Percentiles rank a stretch among this genome's conserved stretches.
Evolutionary conservation across 2,797 vertebrate species (phyloP).

Genomic region (Squalus acanthias): DNA sequence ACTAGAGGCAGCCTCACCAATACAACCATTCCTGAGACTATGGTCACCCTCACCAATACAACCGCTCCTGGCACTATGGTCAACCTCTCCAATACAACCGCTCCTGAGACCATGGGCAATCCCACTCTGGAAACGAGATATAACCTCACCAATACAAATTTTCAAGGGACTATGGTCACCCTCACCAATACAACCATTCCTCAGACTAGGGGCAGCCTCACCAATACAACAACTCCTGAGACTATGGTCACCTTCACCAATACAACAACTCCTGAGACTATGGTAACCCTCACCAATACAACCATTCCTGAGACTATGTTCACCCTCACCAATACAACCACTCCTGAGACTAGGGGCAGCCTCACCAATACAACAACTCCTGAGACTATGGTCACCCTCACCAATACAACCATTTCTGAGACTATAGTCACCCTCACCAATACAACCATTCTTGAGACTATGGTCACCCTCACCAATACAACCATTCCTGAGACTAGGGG

Average conservation of each 20-base stretch:
- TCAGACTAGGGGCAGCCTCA: too few relatives aligned
- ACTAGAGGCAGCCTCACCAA: background rate
- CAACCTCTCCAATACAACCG: background rate
- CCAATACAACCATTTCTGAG: background rate
- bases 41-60: background rate
- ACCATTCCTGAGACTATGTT: background rate
- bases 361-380: background rate
- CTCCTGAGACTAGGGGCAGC: background rate
- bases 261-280: background rate
- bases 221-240: background rate
- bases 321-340: too few relatives aligned
- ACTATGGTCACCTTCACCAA: background rate
- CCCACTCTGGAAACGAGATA: too few relatives aligned
- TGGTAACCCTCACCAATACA: background rate
- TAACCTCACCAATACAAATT: too few relatives aligned
- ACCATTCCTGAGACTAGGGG: too few relatives aligned
- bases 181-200: background rate
- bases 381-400: accelerated
- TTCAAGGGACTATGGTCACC: too few relatives aligned
- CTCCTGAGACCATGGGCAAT: background rate
- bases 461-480: too few relatives aligned
- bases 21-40: background rate
- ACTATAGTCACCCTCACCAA: background rate
- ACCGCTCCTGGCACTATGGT: too few relatives aligned
- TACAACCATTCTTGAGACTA: background rate